Evolutionary conservation across 2,888 invertebrate genomes (phyloP), one percentile per base, ranked within the genome.

Genomic region (Tachystola acroxantha): DNA sequence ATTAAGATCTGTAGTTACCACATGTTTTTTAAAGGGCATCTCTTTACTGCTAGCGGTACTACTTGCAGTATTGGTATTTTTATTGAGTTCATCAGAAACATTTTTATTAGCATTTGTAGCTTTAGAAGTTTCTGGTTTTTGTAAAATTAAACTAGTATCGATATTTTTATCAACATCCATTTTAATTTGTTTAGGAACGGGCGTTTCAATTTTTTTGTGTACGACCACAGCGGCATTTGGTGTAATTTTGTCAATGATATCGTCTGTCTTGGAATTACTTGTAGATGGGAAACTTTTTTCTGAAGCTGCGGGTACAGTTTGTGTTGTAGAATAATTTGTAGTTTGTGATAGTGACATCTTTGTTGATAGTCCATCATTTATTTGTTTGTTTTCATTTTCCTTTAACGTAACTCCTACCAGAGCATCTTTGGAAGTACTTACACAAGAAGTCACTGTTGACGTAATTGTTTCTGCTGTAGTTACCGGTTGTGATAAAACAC

Each of bases 1-100:
- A 10, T 7, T 30, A 7, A 40, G 38, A 32, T 60, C 58, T 29
- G 58, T 61, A 14, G 48, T 37, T 32, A 53, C 44, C 22, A 59
- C 39, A 35, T 55, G 59, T 45, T 67, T 71, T 57, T 75, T 71
- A 10, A 63, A 58, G 33, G 65, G 65, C 43, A 73, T 46, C 43
- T 64, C 61, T 50, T 65, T 77, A 32, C 20, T 50, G 12, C 43
- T 51, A 34, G 46, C 42, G 31, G 34, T 41, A 6, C 24, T 41
- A 6, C 24, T 32, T 26, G 39, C 22, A 32, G 34, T 44, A 42
- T 46, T 36, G 7, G 13, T 10, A 32, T 14, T 31, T 34, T 36
- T 37, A 37, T 27, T 34, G n/a, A 27, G 7, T 7, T 12, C 22
- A 10, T 7, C 10, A 7, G 10, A 10, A 16, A 19, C 10, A 31